These are phyloP conservation scores for Horisme vitalbata DNA, from an alignment of 2,888 invertebrate genomes.

Conservation along the genomic window DNA sequence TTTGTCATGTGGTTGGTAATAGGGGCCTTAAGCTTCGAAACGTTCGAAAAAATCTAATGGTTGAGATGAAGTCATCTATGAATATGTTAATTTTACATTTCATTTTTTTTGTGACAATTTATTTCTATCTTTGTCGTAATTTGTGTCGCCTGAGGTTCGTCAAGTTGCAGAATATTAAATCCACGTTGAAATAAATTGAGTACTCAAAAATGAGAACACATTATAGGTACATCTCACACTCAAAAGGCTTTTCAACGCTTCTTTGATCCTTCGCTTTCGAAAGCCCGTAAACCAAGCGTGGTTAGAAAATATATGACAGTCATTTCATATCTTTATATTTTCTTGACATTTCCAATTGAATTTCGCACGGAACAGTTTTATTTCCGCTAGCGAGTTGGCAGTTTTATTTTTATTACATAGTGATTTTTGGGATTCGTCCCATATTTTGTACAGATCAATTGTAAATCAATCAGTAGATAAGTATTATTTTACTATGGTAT, in stretches of 20 bases:
- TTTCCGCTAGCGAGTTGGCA: conserved; percentile 8
- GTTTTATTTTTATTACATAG: conserved; percentile 21
- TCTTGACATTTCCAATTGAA: conserved; percentile 38
- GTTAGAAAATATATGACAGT: conserved; percentile 42
- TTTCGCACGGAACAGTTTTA: conserved; percentile 22
- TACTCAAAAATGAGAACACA: not conserved
- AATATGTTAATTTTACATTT: no score
- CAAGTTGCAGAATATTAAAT: no score
- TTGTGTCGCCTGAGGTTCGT: no score
- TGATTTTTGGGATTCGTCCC: not conserved
- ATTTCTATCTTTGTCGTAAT: no score
- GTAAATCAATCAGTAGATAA: not conserved
- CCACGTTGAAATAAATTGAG: not conserved
- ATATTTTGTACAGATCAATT: no score
- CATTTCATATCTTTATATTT: conserved; percentile 40
- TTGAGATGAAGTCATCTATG: no score
- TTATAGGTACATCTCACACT: not conserved
- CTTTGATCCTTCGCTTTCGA: conserved; percentile 38
- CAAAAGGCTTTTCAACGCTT: conserved; percentile 29
- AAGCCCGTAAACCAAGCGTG: conserved; percentile 25
- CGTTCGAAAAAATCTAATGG: no score
- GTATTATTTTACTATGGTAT: no score
- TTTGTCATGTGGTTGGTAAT: no score
- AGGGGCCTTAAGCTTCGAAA: no score
- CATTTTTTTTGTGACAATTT: no score